Conservation (phyloP, 2,888 invertebrate species). For the Apodemia hepburni region DNA sequence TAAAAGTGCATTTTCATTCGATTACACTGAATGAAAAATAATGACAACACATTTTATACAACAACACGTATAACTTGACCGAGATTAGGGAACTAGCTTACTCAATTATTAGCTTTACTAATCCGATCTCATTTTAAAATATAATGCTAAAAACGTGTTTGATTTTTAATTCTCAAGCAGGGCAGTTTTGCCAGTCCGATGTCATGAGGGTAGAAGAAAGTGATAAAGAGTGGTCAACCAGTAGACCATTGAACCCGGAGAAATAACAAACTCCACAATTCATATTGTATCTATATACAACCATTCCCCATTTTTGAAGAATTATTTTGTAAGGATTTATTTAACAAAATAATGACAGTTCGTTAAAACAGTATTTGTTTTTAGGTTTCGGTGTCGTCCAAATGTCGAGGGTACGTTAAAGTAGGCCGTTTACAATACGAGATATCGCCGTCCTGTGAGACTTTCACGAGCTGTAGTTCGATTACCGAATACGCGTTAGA, state of each 20-base stretch:
- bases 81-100: not conserved
- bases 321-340: not conserved
- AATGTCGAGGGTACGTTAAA: slow-evolving; percentile 60
- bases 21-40: slow-evolving; percentile 10
- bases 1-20: not conserved
- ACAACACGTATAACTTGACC: not conserved
- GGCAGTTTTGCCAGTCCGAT: too few species aligned
- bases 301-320: not conserved
- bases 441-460: slow-evolving; percentile 69
- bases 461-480: slow-evolving; percentile 76
- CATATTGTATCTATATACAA: too few species aligned
- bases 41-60: not conserved
- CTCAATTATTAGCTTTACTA: too few species aligned
- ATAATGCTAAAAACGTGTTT: too few species aligned
- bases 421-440: slow-evolving; percentile 71
- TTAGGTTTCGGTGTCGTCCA: slow-evolving; percentile 71
- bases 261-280: too few species aligned
- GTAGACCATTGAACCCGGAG: too few species aligned
- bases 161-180: too few species aligned
- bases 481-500: slow-evolving; percentile 79
- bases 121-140: too few species aligned
- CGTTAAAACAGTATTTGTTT: slow-evolving; percentile 42
- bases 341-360: slow-evolving; percentile 11
- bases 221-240: too few species aligned
- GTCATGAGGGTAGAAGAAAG: too few species aligned